A percentile compares a stretch with the other conserved stretches of the same genome.
phyloP scores from a whole-genome alignment of 1,140 invertebrate species.

The Formica selysi region DNA sequence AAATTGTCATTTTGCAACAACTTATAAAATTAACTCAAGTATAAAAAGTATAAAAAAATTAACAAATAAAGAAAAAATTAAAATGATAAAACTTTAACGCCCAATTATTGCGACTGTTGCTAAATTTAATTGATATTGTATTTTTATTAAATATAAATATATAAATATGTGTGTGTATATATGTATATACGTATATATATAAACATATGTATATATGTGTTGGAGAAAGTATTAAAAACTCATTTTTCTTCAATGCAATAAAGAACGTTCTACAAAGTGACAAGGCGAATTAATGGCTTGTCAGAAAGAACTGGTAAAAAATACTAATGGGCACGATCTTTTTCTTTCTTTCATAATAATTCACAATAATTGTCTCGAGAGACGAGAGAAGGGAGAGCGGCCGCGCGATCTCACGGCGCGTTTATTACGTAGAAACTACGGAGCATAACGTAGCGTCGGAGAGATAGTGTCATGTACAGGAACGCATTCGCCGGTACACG shows the following conservation, averaged over 20 bases:
- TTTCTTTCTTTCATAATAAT: slow-evolving; percentile 65
- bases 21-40: neutral
- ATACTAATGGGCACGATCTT: slow-evolving; percentile 61
- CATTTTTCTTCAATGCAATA: neutral
- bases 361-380: slow-evolving; percentile 75
- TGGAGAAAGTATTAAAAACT: slow-evolving; percentile 11
- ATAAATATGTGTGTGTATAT: neutral
- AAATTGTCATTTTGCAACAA: neutral
- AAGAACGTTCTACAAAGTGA: slow-evolving; percentile 28
- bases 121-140: neutral
- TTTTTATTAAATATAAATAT: no score
- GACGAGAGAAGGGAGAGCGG: slow-evolving; percentile 6
- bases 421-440: slow-evolving; percentile 61
- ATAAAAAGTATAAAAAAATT: neutral
- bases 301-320: slow-evolving; percentile 31
- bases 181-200: neutral
- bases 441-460: slow-evolving; percentile 57
- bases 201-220: no score
- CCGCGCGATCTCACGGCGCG: slow-evolving; percentile 50
- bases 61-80: neutral
- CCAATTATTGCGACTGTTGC: neutral
- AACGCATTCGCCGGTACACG: slow-evolving; percentile 56
- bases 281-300: slow-evolving; percentile 31
- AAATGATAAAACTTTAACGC: neutral
- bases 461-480: slow-evolving; percentile 82